Evolutionary conservation across 2,888 invertebrate genomes (phyloP).

Genomic region (Anthophora plumipes): DNA sequence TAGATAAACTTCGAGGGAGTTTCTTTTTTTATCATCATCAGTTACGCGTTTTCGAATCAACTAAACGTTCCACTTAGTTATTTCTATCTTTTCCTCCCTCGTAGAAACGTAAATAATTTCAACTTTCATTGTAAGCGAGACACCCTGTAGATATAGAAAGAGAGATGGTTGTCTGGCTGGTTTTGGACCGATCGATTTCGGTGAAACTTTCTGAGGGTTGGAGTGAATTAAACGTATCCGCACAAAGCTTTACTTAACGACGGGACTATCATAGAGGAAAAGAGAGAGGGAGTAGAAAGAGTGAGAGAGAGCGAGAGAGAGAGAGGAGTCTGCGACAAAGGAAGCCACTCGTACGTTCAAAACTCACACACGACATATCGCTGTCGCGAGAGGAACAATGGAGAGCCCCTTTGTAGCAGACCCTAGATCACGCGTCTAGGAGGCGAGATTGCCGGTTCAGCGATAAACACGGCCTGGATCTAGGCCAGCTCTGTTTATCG

Average conservation of each 20-base stretch:
- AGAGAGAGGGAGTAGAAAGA: background rate
- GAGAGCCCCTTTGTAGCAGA: conserved; percentile 56
- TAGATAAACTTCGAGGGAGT: no score
- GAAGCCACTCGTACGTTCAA: conserved; percentile 54
- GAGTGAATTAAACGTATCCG: conserved; percentile 41
- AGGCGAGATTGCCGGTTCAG: conserved; percentile 61
- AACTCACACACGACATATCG: conserved; percentile 61
- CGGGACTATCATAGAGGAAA: background rate
- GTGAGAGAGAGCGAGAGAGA: background rate
- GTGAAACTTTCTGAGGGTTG: conserved; percentile 36
- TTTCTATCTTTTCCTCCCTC: no score
- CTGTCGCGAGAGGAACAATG: conserved; percentile 61
- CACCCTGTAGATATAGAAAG: no score
- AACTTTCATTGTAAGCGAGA: no score
- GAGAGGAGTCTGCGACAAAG: conserved; percentile 26
- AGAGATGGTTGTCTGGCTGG: background rate
- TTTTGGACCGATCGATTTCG: conserved; percentile 34
- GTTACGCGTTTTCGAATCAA: no score
- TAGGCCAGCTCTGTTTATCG: conserved; percentile 71
- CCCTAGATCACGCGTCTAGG: conserved; percentile 61
- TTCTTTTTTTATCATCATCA: no score
- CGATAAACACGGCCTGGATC: conserved; percentile 69
- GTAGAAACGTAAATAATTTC: no score
- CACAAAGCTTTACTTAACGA: conserved; percentile 28
- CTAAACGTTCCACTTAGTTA: no score